A percentile compares a stretch with the other conserved stretches of the same genome.
phyloP scores from a whole-genome alignment of 2,113 vertebrate species.

The Diadophis punctatus region DNA sequence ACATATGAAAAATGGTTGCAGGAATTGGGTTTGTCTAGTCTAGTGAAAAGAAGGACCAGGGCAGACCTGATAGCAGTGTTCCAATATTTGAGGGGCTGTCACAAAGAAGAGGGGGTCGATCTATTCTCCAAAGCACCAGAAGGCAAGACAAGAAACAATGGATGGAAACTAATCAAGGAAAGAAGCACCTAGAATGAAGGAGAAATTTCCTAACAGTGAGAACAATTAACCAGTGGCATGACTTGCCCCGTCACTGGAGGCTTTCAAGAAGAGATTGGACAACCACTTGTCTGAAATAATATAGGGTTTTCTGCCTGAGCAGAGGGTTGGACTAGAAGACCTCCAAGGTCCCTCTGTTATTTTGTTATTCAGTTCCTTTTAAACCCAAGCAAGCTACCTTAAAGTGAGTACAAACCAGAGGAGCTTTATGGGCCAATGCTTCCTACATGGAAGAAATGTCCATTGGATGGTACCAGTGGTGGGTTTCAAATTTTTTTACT shows the following conservation, averaged over 20 bases:
- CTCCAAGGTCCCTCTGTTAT: not conserved
- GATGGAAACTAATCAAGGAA: not conserved
- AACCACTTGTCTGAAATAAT: not conserved
- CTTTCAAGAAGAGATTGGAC: not conserved
- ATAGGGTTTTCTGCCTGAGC: not conserved
- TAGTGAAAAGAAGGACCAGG: not conserved
- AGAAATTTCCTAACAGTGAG: not conserved
- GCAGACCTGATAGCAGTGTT: not conserved
- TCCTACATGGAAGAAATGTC: not conserved
- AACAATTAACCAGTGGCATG: not conserved
- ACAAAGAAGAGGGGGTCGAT: not conserved
- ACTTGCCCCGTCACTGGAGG: not conserved
- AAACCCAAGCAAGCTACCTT: not conserved
- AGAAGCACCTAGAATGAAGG: not conserved
- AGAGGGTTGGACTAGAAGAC: not conserved
- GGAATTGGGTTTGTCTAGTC: not conserved
- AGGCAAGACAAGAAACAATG: not conserved
- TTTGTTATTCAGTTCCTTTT: not conserved
- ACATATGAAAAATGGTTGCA: too few relatives aligned
- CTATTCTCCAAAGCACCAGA: not conserved
- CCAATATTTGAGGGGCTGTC: not conserved
- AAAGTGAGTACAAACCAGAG: not conserved
- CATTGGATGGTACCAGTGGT: too few relatives aligned
- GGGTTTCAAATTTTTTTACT: too few relatives aligned
- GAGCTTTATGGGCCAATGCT: not conserved